Base-by-base conservation (phyloP, 2,113 vertebrate genomes). In the Porphyrio hochstetteri region DNA sequence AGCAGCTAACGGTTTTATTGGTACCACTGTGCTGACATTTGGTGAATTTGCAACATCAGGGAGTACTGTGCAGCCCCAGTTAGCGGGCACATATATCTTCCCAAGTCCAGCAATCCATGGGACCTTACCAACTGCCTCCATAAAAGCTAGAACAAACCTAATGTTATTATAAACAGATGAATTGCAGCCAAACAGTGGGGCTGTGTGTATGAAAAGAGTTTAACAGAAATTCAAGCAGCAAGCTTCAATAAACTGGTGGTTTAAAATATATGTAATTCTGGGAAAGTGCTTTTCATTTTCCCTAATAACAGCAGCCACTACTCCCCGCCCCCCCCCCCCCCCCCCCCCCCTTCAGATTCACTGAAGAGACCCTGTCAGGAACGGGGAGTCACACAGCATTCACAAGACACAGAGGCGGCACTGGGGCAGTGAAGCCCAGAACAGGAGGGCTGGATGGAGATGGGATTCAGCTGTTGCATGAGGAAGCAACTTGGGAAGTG, bases 401-500 rank as follows among this genome's bases (percentile, higher is more conserved):
- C 64, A 20, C 19, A 40, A 55, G 84, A 82, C 86, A 68, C 59
- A 36, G 13, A 65, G 38, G 50, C 68, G n/a, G 50, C 64, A 4
- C 55, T 6, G 59, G 90, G 90, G 94, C 64, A 91, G 71, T 1
- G 40, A 82, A 92, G 95, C 68, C 63, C 50, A 68, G 70, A 75
- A 74, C 35, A 74, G 67, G 83, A 72, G 90, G 88, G 89, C 78
- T 48, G 69, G 94, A 69, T 8, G 7, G 96, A 91, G 94, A 87
- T 90, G 84, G 91, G 96, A 91, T 86, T 77, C 72, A 90, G 52
- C 42, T 50, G n/a, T 82, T 8, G 7, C 25, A 6, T 8, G 56
- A 72, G 91, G 90, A 88, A 93, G 91, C 46, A 70, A 13, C 90
- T 64, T 68, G 40, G 48, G 85, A 90, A 82, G 82, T 72, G 67